A percentile compares a stretch with the other conserved stretches of the same genome.
Evolutionary conservation across 1,140 invertebrate genomes (phyloP).

Genomic region (Pachyrhynchus sulphureomaculatus): DNA sequence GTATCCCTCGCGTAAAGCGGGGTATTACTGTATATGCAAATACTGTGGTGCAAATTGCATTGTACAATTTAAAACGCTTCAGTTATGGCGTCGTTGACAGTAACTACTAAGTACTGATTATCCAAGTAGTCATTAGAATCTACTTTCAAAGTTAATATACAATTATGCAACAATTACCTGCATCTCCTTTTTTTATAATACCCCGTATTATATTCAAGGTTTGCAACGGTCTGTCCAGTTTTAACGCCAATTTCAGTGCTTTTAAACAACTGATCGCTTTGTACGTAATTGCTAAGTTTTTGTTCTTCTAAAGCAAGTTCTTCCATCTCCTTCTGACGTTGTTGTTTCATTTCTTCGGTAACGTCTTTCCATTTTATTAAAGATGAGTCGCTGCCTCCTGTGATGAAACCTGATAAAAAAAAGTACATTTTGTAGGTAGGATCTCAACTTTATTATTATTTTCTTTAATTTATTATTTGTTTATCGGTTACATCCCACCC

Average conservation of each 20-base stretch:
- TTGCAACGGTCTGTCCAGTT: constrained; percentile 77
- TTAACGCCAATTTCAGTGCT: constrained; percentile 79
- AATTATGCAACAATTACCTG: too few species aligned
- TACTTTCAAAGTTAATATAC: too few species aligned
- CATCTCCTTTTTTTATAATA: constrained; percentile 63
- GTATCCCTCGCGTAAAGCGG: too few species aligned
- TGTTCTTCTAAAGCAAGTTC: constrained; percentile 79
- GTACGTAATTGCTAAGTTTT: constrained; percentile 77
- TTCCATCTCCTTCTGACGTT: constrained; percentile 67
- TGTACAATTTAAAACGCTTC: too few species aligned
- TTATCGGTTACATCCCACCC: too few species aligned
- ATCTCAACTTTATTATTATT: neutral
- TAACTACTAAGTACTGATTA: too few species aligned
- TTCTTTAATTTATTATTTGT: too few species aligned
- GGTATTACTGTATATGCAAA: too few species aligned
- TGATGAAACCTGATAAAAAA: constrained; percentile 58
- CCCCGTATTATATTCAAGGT: constrained; percentile 80
- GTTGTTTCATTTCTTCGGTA: constrained; percentile 68
- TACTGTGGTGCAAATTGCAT: too few species aligned
- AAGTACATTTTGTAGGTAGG: neutral
- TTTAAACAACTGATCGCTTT: constrained; percentile 73
- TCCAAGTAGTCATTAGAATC: too few species aligned
- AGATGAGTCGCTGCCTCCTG: constrained; percentile 88
- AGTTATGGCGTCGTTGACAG: too few species aligned
- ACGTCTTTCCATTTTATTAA: constrained; percentile 85